Evolutionary conservation across 92 coral and sea anemone genomes (phyloP).

Genomic region (Scolanthus callimorphus): DNA sequence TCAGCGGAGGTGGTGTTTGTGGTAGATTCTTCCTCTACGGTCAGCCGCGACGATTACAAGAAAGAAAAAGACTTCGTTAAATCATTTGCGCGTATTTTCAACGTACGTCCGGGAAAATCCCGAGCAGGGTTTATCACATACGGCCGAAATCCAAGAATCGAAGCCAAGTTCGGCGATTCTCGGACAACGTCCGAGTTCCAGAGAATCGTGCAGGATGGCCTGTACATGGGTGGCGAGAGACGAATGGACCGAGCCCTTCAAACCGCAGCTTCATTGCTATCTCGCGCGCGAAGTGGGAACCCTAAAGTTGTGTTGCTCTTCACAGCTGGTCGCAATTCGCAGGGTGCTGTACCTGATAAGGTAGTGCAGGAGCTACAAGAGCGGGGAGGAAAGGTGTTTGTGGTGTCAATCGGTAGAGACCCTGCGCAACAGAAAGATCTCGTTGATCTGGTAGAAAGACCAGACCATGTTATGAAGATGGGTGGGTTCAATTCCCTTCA

Average conservation of each 20-base stretch:
- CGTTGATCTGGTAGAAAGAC: conserved; percentile 43
- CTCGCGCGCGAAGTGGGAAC: conserved; percentile 43
- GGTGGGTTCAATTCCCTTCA: conserved; percentile 8
- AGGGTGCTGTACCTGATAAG: conserved; percentile 15
- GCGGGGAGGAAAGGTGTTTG: conserved; percentile 34
- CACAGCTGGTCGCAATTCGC: conserved; percentile 16
- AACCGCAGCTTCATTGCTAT: conserved; percentile 38
- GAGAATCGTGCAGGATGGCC: conserved; percentile 45
- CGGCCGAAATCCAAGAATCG: conserved; percentile 56
- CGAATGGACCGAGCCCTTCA: conserved; percentile 73
- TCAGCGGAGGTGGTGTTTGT: conserved; percentile 71
- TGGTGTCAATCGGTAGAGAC: conserved; percentile 64
- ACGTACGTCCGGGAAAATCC: conserved; percentile 55
- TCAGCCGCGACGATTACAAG: conserved; percentile 30
- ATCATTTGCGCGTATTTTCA: conserved; percentile 48
- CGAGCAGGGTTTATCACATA: conserved; percentile 72
- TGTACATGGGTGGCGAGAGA: conserved; percentile 63
- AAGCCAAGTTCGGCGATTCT: conserved; percentile 52
- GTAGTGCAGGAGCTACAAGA: conserved; percentile 31
- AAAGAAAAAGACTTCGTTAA: conserved; percentile 63
- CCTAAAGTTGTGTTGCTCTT: conserved; percentile 62
- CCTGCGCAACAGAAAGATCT: conserved; percentile 39
- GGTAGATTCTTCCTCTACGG: conserved; percentile 76
- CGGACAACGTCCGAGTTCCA: conserved; percentile 40
- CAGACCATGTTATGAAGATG: conserved; percentile 36